Conservation (phyloP, 2,888 invertebrate genomes). For the Elgonia sp. region DNA sequence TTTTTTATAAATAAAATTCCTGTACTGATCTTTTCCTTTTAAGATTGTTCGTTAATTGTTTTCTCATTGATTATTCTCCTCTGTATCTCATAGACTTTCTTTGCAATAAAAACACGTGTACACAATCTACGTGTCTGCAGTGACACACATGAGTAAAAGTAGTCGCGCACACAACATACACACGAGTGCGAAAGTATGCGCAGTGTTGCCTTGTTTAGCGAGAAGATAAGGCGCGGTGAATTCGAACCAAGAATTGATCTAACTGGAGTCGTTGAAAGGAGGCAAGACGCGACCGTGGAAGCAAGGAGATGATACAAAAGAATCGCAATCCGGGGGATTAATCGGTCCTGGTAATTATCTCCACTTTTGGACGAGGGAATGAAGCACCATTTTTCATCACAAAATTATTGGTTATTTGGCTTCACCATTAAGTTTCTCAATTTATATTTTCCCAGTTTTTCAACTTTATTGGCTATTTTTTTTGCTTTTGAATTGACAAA, state of each 20-base stretch:
- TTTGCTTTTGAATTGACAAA: too few relatives aligned
- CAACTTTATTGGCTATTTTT: too few relatives aligned
- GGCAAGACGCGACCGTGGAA: conserved; percentile 47
- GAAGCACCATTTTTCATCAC: conserved; percentile 66
- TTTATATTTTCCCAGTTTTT: too few relatives aligned
- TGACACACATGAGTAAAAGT: conserved; percentile 32
- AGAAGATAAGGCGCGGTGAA: conserved; percentile 72
- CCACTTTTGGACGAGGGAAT: conserved; percentile 49
- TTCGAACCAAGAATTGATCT: conserved; percentile 62
- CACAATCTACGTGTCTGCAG: not conserved
- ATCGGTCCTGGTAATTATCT: conserved; percentile 66
- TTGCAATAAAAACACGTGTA: not conserved
- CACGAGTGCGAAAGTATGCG: conserved; percentile 42
- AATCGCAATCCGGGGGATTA: conserved; percentile 70
- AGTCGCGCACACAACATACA: not conserved
- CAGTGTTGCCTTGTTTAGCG: conserved; percentile 68
- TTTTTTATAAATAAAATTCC: too few relatives aligned
- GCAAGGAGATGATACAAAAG: conserved; percentile 62
- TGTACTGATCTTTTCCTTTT: too few relatives aligned
- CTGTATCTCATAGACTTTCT: conserved; percentile 11
- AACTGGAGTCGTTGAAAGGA: conserved; percentile 68
- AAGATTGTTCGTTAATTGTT: conserved; percentile 2
- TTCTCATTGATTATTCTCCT: conserved; percentile 16
- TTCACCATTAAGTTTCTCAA: not conserved
- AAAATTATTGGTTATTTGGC: conserved; percentile 54